Evolutionary conservation across 2,797 vertebrate species (phyloP).

Genomic region (Miichthys miiuy): DNA sequence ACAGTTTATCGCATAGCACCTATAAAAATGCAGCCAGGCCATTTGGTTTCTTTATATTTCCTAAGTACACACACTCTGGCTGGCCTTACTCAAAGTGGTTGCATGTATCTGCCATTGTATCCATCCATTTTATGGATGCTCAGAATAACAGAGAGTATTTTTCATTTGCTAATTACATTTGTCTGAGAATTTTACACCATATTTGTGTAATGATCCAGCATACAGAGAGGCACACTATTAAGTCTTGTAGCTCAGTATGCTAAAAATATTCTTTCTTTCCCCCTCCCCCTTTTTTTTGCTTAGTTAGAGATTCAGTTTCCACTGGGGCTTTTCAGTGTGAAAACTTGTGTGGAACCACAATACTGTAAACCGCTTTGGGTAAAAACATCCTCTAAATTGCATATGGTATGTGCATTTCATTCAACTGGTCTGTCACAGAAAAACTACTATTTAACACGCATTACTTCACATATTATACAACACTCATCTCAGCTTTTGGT

Average conservation of each 20-base stretch:
- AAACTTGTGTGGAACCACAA: conserved; percentile 11
- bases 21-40: conserved; percentile 36
- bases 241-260: not conserved
- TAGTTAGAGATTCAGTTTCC: conserved; percentile 16
- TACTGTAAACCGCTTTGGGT: conserved; percentile 37
- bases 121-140: not conserved
- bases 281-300: not conserved
- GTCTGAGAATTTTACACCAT: not conserved
- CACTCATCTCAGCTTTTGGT: conserved; percentile 46
- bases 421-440: conserved; percentile 38
- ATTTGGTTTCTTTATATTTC: conserved; percentile 48
- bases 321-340: conserved; percentile 12
- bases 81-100: not conserved
- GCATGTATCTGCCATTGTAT: not conserved
- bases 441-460: conserved; percentile 61
- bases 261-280: not conserved
- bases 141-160: not conserved
- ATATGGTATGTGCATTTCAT: conserved; percentile 49
- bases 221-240: conserved; percentile 6
- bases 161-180: not conserved
- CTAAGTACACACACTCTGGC: conserved; percentile 34
- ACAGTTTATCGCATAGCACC: conserved; percentile 62
- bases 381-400: conserved; percentile 45
- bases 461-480: conserved; percentile 57
- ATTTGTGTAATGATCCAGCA: conserved; percentile 9